Conservation (phyloP, 2,888 invertebrate species). For the Lasioglossum figueresi region DNA sequence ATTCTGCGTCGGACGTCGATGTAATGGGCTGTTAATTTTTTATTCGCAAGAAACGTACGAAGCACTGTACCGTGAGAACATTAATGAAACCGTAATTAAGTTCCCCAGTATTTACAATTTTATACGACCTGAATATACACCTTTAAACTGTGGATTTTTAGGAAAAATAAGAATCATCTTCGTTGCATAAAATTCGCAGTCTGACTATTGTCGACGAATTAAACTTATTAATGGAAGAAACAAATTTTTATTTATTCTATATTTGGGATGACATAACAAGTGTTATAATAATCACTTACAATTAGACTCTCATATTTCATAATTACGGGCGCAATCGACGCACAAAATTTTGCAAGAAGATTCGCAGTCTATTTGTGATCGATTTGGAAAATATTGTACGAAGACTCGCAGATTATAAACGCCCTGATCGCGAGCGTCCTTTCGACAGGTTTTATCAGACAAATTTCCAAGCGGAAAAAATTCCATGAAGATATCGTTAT, state of each 20-base stretch:
- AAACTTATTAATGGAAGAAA: not conserved
- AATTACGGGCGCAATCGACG: too few species aligned
- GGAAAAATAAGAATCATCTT: not conserved
- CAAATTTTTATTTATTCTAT: too few species aligned
- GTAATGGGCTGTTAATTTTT: not conserved
- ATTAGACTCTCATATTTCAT: too few species aligned
- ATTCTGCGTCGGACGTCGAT: not conserved
- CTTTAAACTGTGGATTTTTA: not conserved
- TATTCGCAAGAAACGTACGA: not conserved
- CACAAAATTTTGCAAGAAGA: not conserved
- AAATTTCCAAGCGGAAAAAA: slow-evolving; percentile 27
- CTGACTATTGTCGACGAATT: not conserved
- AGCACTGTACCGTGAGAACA: not conserved
- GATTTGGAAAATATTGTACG: not conserved
- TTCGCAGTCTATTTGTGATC: not conserved
- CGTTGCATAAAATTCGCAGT: not conserved
- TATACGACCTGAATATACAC: not conserved
- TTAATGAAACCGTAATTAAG: not conserved
- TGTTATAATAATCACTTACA: too few species aligned
- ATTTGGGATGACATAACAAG: too few species aligned
- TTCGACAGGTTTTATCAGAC: slow-evolving; percentile 17
- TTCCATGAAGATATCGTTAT: slow-evolving; percentile 47
- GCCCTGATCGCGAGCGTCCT: not conserved
- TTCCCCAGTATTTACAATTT: not conserved
- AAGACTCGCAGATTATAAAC: not conserved